phyloP scores from a whole-genome alignment of 2,888 invertebrate genomes.

The Pristionchus exspectatus region DNA sequence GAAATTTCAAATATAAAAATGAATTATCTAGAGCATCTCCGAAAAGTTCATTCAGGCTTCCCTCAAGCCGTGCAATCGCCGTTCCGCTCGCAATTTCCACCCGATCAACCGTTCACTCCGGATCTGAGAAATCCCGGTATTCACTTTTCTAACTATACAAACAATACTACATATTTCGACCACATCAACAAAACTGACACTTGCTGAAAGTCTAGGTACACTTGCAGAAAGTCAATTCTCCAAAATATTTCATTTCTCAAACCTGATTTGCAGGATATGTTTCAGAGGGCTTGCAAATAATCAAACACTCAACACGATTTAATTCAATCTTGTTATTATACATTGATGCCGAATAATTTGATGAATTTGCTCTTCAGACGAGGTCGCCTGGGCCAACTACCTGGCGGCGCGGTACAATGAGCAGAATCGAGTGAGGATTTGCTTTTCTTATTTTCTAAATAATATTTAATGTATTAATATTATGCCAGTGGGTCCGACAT shows the following conservation, averaged over 20 bases:
- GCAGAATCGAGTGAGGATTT: background rate
- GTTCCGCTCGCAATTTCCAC: conserved; percentile 19
- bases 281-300: background rate
- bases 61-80: conserved; percentile 54
- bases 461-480: too few relatives aligned
- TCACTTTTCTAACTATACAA: too few relatives aligned
- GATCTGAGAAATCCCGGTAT: conserved; percentile 40
- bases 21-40: background rate
- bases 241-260: background rate
- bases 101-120: conserved; percentile 7
- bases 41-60: conserved; percentile 19
- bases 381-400: conserved; percentile 53
- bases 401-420: conserved; percentile 29
- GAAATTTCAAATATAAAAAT: background rate
- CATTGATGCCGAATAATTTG: too few relatives aligned
- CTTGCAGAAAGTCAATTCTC: too few relatives aligned
- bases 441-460: background rate
- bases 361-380: background rate
- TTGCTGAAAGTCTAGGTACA: too few relatives aligned
- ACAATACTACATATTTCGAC: too few relatives aligned
- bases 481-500: too few relatives aligned
- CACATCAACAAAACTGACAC: too few relatives aligned
- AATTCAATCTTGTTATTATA: too few relatives aligned
- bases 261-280: background rate
- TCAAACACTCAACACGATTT: background rate